phyloP scores from a whole-genome alignment of 2,888 invertebrate genomes.

The Tiphia femorata region DNA sequence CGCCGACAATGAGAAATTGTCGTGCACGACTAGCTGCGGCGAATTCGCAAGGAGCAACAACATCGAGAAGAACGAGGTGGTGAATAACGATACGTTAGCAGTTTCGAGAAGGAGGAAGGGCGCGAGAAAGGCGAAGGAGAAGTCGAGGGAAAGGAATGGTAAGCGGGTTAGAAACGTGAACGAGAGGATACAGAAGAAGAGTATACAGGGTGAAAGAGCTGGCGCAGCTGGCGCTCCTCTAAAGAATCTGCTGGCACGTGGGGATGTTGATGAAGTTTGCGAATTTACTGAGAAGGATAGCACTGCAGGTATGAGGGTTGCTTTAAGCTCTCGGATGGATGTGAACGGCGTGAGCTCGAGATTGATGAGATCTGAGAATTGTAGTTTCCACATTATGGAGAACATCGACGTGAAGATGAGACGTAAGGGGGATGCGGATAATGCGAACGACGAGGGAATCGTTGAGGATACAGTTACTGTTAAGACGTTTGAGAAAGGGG shows the following conservation, averaged over 20 bases:
- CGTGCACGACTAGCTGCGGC: slow-evolving; percentile 54
- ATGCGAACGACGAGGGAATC: slow-evolving; percentile 36
- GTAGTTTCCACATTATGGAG: slow-evolving; percentile 28
- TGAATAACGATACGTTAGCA: slow-evolving; percentile 13
- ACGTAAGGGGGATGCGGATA: slow-evolving; percentile 16
- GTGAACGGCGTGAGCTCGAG: slow-evolving; percentile 39
- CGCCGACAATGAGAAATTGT: slow-evolving; percentile 52
- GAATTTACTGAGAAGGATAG: slow-evolving; percentile 64
- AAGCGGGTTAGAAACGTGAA: slow-evolving; percentile 23
- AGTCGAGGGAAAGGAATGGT: slow-evolving; percentile 26
- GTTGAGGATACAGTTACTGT: slow-evolving; percentile 46
- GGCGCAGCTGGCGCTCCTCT: neutral
- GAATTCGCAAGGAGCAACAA: slow-evolving; percentile 59
- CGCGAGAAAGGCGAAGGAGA: slow-evolving; percentile 31
- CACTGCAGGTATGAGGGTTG: slow-evolving; percentile 68
- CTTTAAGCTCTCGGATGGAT: slow-evolving; percentile 63
- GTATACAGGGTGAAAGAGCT: slow-evolving; percentile 1
- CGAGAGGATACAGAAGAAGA: slow-evolving; percentile 18
- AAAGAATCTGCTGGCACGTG: slow-evolving; percentile 17
- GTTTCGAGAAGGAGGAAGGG: slow-evolving; percentile 40
- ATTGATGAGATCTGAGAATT: slow-evolving; percentile 17
- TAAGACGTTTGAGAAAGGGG: slow-evolving; percentile 62
- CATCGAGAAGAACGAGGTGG: slow-evolving; percentile 23
- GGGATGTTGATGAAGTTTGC: slow-evolving; percentile 50
- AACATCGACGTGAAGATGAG: slow-evolving; percentile 45